Base-by-base conservation (phyloP, 2,113 vertebrate species). In the Piprites chloris region DNA sequence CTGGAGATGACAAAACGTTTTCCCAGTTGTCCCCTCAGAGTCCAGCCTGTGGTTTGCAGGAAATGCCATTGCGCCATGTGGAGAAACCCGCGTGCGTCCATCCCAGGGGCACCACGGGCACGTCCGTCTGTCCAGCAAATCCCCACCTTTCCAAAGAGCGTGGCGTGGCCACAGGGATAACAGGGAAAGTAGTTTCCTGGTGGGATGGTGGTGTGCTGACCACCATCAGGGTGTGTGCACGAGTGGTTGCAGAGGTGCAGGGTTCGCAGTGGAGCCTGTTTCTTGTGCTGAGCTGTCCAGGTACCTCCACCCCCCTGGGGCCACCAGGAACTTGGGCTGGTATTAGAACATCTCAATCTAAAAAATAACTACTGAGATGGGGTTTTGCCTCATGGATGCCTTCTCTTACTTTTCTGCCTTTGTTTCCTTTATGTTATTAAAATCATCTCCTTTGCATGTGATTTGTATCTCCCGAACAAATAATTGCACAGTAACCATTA, bases 1-100 rank as follows among this genome's bases (percentile, higher is more conserved):
- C 56, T 91, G 68, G 55, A 81, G 80, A 87, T 85, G 85, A 68
- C 85, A 78, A 83, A 85, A 85, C 16, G 3, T 85, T 91, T 95
- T 89, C 49, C 68, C 52, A 62, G 4, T 72, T 4, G 1, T 81
- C 27, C 78, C 39, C 47, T 87, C 18, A 0, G 81, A 50, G 30
- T 72, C 71, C 78, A 88, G 87, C 19, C 49, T 61, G 74, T 85
- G 77, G 74, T 89, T 85, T 82, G 87, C 75, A 66, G 74, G 81
- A 94, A 24, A 65, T 42, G 39, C 69, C 33, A 9, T 49, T 67
- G 30, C 56, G 62, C 53, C 93, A 47, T 1, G 61, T 0, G 0
- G 69, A 94, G 87, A 84, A 77, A 66, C 32, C 63, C 3, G 0
- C 1, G 4, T 24, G 44, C 14, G n/a, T 13, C 35, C 72, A 49